These are phyloP conservation scores for Drosophila sechellia DNA, from an alignment of 1,140 invertebrate species.

Conservation along the genomic window DNA sequence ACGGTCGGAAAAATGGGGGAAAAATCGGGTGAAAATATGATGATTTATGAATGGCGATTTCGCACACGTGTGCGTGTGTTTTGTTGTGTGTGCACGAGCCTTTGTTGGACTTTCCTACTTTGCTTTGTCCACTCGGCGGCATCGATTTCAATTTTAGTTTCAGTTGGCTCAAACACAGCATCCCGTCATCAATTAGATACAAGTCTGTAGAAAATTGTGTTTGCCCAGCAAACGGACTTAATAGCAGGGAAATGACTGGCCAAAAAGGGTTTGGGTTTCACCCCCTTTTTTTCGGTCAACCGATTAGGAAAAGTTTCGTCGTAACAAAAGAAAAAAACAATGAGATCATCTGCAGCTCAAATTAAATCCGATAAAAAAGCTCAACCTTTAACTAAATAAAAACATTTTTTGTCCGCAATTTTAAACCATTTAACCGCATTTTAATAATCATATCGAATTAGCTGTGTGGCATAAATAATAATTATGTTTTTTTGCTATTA, in stretches of 20 bases:
- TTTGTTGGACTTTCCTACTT: conserved; percentile 16
- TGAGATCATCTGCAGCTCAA: not conserved
- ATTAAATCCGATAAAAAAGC: too few species aligned
- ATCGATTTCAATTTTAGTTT: conserved; percentile 65
- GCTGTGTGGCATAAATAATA: not conserved
- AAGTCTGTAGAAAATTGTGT: conserved; percentile 42
- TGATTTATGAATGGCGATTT: conserved; percentile 68
- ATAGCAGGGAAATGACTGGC: conserved; percentile 20
- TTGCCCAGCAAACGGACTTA: conserved; percentile 26
- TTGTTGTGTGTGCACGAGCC: not conserved
- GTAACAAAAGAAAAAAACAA: not conserved
- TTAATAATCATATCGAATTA: too few species aligned
- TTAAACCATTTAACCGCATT: not conserved
- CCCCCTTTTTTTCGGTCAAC: not conserved
- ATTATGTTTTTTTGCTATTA: not conserved
- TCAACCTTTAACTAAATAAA: too few species aligned
- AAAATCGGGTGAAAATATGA: conserved; percentile 55
- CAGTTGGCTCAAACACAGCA: conserved; percentile 21
- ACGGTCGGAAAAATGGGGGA: conserved; percentile 11
- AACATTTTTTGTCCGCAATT: not conserved
- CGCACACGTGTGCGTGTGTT: conserved; percentile 1
- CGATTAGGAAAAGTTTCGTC: conserved; percentile 28
- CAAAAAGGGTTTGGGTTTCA: conserved; percentile 21
- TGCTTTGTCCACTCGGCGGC: conserved; percentile 3
- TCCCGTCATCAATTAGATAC: conserved; percentile 50